Base-by-base conservation (phyloP, 2,797 vertebrate genomes). In the Acomys russatus region DNA sequence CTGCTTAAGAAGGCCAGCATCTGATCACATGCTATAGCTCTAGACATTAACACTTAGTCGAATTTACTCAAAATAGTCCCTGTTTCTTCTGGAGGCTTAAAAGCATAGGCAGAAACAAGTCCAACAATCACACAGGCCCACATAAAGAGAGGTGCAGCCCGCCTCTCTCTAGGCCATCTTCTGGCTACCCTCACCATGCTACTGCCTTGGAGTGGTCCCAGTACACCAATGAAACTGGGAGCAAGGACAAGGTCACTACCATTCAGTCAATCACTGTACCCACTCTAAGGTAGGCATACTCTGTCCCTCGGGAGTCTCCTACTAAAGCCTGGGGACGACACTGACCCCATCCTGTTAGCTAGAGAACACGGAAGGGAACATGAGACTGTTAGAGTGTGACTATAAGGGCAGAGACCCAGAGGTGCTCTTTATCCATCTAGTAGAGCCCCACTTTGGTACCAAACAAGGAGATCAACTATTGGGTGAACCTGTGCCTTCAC, bases 141-240 rank as follows among this genome's bases (percentile, higher is more conserved):
- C 38, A 51, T 49, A 18, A 38, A 79, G 51, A 23, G 22, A 68
- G 95, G 94, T 96, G 95, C 95, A 86, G 44, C 44, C 44, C 44
- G 5, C 23, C n/a, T 83, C 97, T 44, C 35, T 79, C 97, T 94
- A 98, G 98, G 98, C 97, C 97, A 97, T 97, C 97, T 97, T 95
- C 97, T 93, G 97, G 98, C 98, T 98, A 98, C 96, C 98, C 98
- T 98, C 98, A 98, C 98, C 98, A 98, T 98, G 98, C 98, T 98
- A 98, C 98, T 98, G 97, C 97, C 98, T 98, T 98, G 98, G 96
- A 97, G 88, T 89, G 90, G 90, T 89, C 95, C 95, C 66, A 54
- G 74, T 80, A 76, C 71, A 77, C 76, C 0, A 49, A 49, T n/a
- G 66, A 91, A 44, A 49, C 0, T 25, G 78, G 80, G 63, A 90